Percentiles rank a stretch among this genome's conserved stretches.
Conservation (phyloP, 2,888 invertebrate genomes). For the Hirtodrosophila duncani region DNA sequence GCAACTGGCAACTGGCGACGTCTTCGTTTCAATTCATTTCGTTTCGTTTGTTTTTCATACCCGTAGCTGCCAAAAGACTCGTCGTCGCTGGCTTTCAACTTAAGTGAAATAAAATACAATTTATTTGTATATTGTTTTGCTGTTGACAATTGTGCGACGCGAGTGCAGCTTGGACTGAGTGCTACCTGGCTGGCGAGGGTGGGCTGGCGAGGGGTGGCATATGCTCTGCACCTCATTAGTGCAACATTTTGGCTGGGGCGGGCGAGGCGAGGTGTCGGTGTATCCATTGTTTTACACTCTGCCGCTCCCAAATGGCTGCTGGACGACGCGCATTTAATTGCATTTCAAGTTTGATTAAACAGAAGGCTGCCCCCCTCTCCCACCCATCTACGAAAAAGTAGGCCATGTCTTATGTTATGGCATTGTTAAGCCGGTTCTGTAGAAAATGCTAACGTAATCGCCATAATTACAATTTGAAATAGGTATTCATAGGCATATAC, state of each 20-base stretch:
- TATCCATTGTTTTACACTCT: conserved; percentile 32
- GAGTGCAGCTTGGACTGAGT: conserved; percentile 15
- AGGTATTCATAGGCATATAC: too few relatives aligned
- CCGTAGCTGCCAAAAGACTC: conserved; percentile 41
- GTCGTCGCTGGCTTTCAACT: conserved; percentile 42
- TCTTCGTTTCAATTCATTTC: conserved; percentile 1
- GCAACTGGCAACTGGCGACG: conserved; percentile 9
- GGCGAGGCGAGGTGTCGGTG: neutral
- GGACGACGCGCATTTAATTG: conserved; percentile 41
- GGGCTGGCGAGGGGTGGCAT: conserved; percentile 33
- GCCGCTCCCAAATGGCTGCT: conserved; percentile 32
- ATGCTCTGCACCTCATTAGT: conserved; percentile 41
- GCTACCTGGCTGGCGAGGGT: conserved; percentile 1
- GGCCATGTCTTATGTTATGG: conserved; percentile 29
- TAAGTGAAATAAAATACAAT: conserved; percentile 58
- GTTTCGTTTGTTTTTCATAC: neutral
- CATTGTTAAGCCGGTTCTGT: too few relatives aligned
- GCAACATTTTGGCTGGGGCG: conserved; percentile 32
- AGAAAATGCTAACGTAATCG: too few relatives aligned
- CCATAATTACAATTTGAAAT: too few relatives aligned
- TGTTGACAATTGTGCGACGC: conserved; percentile 46
- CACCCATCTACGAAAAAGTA: conserved; percentile 10
- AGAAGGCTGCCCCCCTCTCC: conserved; percentile 21
- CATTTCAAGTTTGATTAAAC: conserved; percentile 38
- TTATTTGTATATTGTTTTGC: conserved; percentile 58